Base-by-base conservation (phyloP, 2,888 invertebrate species). In the Emmelina monodactyla region DNA sequence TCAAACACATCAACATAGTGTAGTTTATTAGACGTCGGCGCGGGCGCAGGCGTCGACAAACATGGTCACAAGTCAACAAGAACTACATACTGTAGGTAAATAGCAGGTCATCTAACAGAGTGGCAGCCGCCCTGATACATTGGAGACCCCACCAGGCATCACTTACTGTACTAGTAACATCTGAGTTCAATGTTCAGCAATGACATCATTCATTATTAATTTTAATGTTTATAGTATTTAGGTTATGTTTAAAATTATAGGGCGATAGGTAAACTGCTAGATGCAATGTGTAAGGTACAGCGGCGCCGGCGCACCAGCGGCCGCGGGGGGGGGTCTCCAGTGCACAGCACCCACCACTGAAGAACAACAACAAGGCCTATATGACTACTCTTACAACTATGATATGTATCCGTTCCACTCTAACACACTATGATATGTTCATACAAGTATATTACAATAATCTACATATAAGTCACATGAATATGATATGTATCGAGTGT, bases 1-100 rank as follows among this genome's bases (percentile, higher is more conserved):
- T 46, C 30, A 48, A 47, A 46, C 42, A 38, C 45, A 35, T 61
- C 57, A 76, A 78, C 78, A 67, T 75, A 64, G 75, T 76, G 75
- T 73, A 71, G 59, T 72, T 66, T 71, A 69, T 70, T 65, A 49
- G 61, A 59, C 63, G 62, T 64, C 58, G 57, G 53, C 52, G 51
- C 59, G 51, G 54, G 60, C 53, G 62, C 64, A 52, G 51, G 53
- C 61, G 53, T 55, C 60, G 55, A 63, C 66, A 75, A 76, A 71
- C 64, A 57, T 63, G 63, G 70, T 64, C 66, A 71, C 70, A 71
- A 66, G 64, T 76, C 75, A 79, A 79, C 78, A 79, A 79, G 71
- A 62, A 68, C 76, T 76, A 78, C 60, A 70, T n/a, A n/a, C n/a
- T n/a, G 61, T 75, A 75, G 65, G 69, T 72, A 66, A 69, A 72